A percentile compares a stretch with the other conserved stretches of the same genome.
phyloP scores from a whole-genome alignment of 2,797 vertebrate genomes.

The Acanthornis magna region DNA sequence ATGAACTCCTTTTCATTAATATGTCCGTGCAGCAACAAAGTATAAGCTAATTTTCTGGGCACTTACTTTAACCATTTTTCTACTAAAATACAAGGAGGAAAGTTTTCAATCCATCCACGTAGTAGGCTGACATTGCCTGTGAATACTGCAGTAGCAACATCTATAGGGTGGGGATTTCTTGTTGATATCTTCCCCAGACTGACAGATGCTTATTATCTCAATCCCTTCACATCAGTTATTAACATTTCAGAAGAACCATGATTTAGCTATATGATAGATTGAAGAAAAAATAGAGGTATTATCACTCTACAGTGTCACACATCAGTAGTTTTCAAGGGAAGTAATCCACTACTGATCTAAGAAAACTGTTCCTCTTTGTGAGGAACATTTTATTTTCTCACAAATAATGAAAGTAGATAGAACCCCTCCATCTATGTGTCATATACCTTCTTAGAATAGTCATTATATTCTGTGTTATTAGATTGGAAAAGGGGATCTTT shows the following conservation, averaged over 20 bases:
- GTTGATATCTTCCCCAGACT: not conserved
- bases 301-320: not conserved
- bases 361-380: not conserved
- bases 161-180: not conserved
- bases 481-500: not conserved
- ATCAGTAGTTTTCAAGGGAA: not conserved
- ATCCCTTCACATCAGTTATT: not conserved
- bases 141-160: not conserved
- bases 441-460: not conserved
- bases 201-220: not conserved
- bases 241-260: not conserved
- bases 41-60: not conserved
- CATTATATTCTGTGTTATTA: not conserved
- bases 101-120: not conserved
- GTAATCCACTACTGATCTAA: not conserved
- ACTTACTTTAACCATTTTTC: not conserved
- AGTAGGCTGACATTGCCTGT: not conserved
- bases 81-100: not conserved
- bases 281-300: not conserved
- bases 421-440: not conserved
- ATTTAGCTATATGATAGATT: not conserved
- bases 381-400: not conserved
- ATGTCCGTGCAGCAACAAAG: not conserved
- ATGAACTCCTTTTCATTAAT: not conserved
- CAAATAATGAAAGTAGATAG: not conserved